Evolutionary conservation across 2,797 vertebrate species (phyloP).

Genomic region (Merluccius polli): DNA sequence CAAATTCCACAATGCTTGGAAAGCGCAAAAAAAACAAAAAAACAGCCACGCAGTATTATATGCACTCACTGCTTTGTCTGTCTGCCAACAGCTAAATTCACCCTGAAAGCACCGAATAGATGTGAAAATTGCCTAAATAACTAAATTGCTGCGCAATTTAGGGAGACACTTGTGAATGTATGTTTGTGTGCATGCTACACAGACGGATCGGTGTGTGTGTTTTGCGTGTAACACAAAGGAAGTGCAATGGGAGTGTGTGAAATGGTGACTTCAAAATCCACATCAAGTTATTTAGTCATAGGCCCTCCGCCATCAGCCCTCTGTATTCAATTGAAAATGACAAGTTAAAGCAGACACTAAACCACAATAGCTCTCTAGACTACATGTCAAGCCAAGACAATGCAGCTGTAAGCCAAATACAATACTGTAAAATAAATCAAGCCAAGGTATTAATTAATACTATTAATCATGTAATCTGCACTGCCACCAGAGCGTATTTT

Average conservation of each 20-base stretch:
- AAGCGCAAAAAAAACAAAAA: neutral
- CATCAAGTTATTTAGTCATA: neutral
- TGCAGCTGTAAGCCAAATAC: neutral
- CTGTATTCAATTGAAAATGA: neutral
- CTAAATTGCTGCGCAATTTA: neutral
- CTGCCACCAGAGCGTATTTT: constrained; percentile 37
- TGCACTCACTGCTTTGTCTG: neutral
- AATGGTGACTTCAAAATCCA: neutral
- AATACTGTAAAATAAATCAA: constrained; percentile 50
- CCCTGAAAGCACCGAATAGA: neutral
- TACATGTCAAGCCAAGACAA: neutral
- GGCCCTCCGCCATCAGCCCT: neutral
- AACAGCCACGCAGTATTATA: neutral
- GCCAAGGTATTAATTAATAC: constrained; percentile 38
- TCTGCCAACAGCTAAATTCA: neutral
- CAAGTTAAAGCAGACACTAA: neutral
- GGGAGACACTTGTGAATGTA: neutral
- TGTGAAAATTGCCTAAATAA: neutral
- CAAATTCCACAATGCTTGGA: neutral
- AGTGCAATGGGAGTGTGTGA: neutral
- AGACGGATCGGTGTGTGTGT: neutral
- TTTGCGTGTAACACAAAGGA: too few species aligned
- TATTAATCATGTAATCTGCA: constrained; percentile 37
- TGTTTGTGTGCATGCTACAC: neutral
- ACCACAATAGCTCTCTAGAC: neutral